phyloP scores from a whole-genome alignment of 2,888 invertebrate genomes.

The Salticus scenicus region DNA sequence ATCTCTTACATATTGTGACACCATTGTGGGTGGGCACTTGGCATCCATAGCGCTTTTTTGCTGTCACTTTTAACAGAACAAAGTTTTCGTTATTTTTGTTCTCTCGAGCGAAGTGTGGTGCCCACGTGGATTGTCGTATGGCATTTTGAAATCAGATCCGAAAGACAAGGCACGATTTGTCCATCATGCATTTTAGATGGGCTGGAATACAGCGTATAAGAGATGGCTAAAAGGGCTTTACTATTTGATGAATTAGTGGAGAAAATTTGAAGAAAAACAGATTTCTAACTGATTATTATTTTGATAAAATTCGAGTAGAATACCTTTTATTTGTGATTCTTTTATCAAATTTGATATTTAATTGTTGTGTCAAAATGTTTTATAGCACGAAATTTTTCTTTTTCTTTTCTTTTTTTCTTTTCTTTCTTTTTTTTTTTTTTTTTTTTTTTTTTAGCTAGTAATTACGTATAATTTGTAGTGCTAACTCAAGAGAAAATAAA shows the following conservation, averaged over 20 bases:
- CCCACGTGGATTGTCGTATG: slow-evolving; percentile 41
- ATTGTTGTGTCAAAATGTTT: no score
- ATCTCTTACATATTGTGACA: not conserved
- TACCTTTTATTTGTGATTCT: no score
- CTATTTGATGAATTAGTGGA: not conserved
- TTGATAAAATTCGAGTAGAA: no score
- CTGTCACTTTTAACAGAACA: not conserved
- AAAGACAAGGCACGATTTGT: slow-evolving; percentile 1
- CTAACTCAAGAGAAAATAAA: no score
- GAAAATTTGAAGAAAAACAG: slow-evolving; percentile 4
- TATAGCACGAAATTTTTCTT: no score
- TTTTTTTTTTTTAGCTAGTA: no score
- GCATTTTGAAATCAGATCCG: not conserved
- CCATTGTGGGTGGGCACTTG: not conserved
- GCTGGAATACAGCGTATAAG: not conserved
- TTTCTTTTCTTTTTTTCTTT: no score
- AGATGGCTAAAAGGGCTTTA: not conserved
- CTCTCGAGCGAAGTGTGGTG: slow-evolving; percentile 32
- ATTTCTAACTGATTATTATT: not conserved
- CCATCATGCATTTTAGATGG: not conserved
- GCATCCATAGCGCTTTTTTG: not conserved
- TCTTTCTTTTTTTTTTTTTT: no score
- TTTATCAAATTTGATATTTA: no score
- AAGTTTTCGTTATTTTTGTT: not conserved
- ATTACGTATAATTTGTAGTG: no score